Conservation (phyloP, 92 coral and sea anemone species). For the Siderastrea radians region DNA sequence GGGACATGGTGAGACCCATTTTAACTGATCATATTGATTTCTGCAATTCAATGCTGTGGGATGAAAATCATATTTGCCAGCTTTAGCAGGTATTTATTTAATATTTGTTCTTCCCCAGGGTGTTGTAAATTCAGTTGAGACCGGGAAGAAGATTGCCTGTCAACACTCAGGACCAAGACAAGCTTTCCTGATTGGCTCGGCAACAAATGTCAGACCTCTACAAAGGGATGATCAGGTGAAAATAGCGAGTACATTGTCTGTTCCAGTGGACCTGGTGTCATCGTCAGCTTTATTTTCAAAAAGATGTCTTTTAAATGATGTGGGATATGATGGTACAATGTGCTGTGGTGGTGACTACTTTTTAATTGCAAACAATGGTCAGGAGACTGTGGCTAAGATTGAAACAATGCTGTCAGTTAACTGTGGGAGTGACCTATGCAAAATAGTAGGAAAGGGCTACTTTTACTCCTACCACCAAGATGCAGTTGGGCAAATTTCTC, state of each 20-base stretch:
- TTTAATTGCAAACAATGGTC: slow-evolving; percentile 25
- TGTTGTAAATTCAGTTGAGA: slow-evolving; percentile 38
- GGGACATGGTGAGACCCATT: neutral
- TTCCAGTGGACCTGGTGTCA: slow-evolving; percentile 29
- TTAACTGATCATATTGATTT: slow-evolving; percentile 3
- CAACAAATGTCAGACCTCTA: slow-evolving; percentile 31
- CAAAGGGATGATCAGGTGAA: slow-evolving; percentile 16
- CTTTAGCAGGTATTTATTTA: neutral
- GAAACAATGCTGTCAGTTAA: slow-evolving; percentile 45
- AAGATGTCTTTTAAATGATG: slow-evolving; percentile 37
- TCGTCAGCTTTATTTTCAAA: slow-evolving; percentile 37
- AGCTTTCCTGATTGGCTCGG: slow-evolving; percentile 50
- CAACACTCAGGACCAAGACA: slow-evolving; percentile 30
- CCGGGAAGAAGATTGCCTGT: slow-evolving; percentile 12
- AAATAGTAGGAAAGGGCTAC: slow-evolving; percentile 40
- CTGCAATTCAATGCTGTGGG: slow-evolving; percentile 11
- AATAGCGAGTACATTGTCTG: slow-evolving; percentile 27
- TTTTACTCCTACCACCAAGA: slow-evolving; percentile 36
- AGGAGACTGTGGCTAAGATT: slow-evolving; percentile 44
- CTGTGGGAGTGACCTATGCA: slow-evolving; percentile 35
- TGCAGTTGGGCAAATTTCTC: slow-evolving; percentile 32
- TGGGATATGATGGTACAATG: slow-evolving; percentile 53
- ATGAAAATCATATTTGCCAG: neutral
- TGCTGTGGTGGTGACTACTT: slow-evolving; percentile 41
- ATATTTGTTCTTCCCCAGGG: slow-evolving; percentile 20